Percentiles rank a stretch among this genome's conserved stretches.
phyloP scores from a whole-genome alignment of 2,888 invertebrate genomes.

The Lepidocyrtoides sp. region DNA sequence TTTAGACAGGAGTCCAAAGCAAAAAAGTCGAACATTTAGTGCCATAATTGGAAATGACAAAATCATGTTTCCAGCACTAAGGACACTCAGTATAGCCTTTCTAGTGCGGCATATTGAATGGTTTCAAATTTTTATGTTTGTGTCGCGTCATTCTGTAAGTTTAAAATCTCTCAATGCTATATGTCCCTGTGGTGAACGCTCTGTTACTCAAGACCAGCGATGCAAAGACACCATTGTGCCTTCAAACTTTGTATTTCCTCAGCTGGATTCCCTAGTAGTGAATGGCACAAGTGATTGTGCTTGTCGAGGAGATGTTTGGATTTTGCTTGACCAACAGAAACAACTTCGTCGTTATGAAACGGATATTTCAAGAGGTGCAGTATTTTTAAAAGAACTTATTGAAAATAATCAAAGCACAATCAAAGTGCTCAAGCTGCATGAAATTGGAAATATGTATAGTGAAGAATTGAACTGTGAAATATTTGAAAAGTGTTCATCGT shows the following conservation, averaged over 20 bases:
- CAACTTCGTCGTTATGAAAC: conserved; percentile 53
- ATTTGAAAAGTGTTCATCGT: conserved; percentile 43
- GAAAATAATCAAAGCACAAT: conserved; percentile 54
- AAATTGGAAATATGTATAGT: conserved; percentile 66
- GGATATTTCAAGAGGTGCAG: conserved; percentile 50
- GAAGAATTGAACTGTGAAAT: conserved; percentile 61
- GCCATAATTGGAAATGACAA: conserved; percentile 75
- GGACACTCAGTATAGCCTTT: conserved; percentile 62
- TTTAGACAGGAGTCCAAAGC: conserved; percentile 58
- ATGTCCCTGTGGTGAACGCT: conserved; percentile 57
- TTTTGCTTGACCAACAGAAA: conserved; percentile 53
- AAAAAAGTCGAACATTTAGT: conserved; percentile 67
- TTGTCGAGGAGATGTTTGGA: conserved; percentile 55
- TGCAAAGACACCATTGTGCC: conserved; percentile 16
- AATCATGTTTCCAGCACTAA: conserved; percentile 67
- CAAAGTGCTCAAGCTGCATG: conserved; percentile 50
- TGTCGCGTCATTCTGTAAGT: conserved; percentile 59
- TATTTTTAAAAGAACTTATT: conserved; percentile 57
- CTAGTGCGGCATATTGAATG: conserved; percentile 74
- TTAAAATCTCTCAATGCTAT: conserved; percentile 61
- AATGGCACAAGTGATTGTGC: conserved; percentile 51
- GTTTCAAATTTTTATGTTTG: conserved; percentile 75
- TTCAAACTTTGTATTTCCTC: conserved; percentile 16
- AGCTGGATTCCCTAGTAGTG: conserved; percentile 44
- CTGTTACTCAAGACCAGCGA: background rate